Percentiles rank a stretch among this genome's conserved stretches.
Conservation (phyloP, 2,888 invertebrate species). For the Harpalus rufipes region DNA sequence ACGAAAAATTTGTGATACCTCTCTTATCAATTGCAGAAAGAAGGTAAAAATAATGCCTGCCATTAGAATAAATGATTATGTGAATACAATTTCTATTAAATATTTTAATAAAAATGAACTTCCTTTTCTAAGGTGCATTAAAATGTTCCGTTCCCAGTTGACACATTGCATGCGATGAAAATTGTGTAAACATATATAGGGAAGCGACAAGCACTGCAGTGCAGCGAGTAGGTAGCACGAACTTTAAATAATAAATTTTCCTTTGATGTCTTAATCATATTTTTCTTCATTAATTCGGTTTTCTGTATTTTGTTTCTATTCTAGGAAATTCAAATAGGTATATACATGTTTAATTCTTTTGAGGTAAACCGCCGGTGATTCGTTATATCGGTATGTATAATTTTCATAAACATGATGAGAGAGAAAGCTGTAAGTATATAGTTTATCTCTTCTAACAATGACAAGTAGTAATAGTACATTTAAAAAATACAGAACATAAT, state of each 20-base stretch:
- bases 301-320: conserved; percentile 14
- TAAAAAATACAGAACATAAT: too few species aligned
- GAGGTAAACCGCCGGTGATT: neutral
- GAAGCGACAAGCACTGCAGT: conserved; percentile 3
- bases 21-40: too few species aligned
- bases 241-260: conserved; percentile 21
- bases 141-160: neutral
- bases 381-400: neutral
- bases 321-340: neutral
- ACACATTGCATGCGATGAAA: conserved; percentile 11
- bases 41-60: too few species aligned
- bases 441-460: too few species aligned
- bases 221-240: conserved; percentile 7
- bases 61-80: too few species aligned
- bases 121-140: neutral
- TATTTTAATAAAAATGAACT: too few species aligned
- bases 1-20: too few species aligned
- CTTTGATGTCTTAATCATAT: conserved; percentile 17
- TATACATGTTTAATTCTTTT: neutral
- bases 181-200: conserved; percentile 7
- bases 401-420: too few species aligned
- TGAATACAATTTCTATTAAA: too few species aligned
- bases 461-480: too few species aligned
- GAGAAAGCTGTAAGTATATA: too few species aligned
- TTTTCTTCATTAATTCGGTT: neutral